Evolutionary conservation across 2,888 invertebrate genomes (phyloP).

Genomic region (Pachymerium ferrugineum): DNA sequence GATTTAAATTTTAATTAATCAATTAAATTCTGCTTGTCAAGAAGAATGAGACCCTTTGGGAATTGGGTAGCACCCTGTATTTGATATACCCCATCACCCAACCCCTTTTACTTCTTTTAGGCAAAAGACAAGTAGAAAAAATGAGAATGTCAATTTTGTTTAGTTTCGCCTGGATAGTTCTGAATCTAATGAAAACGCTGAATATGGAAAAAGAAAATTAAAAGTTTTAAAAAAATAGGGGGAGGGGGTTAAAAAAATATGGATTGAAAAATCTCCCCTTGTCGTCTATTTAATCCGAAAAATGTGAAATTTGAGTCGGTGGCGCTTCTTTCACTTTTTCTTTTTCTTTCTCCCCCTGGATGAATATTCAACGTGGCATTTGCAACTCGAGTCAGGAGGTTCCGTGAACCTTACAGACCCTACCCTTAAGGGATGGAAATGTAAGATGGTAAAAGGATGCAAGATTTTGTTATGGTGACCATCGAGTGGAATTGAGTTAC

Average conservation of each 20-base stretch:
- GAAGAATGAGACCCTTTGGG: not conserved
- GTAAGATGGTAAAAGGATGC: not conserved
- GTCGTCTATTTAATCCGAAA: not conserved
- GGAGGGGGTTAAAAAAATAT: not conserved
- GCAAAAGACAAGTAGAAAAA: not conserved
- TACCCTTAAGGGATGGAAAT: not conserved
- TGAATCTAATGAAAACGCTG: constrained; percentile 1
- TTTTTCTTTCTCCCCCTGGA: not conserved
- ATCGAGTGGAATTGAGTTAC: not conserved
- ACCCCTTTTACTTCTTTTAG: not conserved
- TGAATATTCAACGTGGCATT: constrained; percentile 18
- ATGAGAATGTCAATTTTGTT: constrained; percentile 11
- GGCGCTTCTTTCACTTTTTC: not conserved
- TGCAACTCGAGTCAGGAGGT: not conserved
- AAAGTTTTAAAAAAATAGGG: not conserved
- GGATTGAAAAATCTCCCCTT: not conserved
- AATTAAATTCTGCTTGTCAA: no score
- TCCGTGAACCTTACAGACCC: not conserved
- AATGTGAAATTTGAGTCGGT: not conserved
- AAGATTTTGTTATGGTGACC: not conserved
- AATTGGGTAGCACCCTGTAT: not conserved
- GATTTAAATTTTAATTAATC: no score
- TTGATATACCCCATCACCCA: not conserved
- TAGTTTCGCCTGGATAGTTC: not conserved
- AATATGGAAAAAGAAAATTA: constrained; percentile 14